Conservation (phyloP, 1,140 invertebrate genomes). For the Nasonia giraulti region DNA sequence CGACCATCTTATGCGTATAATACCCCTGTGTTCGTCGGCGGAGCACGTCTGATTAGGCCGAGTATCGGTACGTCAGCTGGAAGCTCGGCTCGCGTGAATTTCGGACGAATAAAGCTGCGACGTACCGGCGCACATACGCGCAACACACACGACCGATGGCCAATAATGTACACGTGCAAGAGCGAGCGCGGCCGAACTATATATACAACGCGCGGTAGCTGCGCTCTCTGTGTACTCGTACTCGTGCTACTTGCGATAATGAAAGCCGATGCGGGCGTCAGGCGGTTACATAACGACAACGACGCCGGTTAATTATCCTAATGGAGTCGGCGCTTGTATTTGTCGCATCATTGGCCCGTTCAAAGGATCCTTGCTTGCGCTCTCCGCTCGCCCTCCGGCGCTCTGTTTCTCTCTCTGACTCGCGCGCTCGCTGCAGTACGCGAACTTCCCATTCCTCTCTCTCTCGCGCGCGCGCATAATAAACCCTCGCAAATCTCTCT, state of each 20-base stretch:
- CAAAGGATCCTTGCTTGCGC: slow-evolving; percentile 55
- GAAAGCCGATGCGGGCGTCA: neutral
- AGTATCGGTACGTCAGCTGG: neutral
- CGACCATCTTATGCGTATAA: too few species aligned
- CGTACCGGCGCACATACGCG: neutral
- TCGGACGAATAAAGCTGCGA: neutral
- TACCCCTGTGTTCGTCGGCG: too few species aligned
- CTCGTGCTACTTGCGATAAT: slow-evolving; percentile 50
- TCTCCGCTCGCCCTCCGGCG: neutral
- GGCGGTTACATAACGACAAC: slow-evolving; percentile 1
- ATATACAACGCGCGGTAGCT: neutral
- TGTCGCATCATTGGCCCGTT: slow-evolving; percentile 57
- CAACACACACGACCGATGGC: neutral
- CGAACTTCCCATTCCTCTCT: neutral
- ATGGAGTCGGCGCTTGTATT: slow-evolving; percentile 61
- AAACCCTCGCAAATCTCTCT: neutral
- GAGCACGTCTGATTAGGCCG: too few species aligned
- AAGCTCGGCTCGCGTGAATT: neutral
- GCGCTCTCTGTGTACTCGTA: neutral
- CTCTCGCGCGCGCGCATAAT: too few species aligned
- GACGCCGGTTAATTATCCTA: slow-evolving; percentile 63
- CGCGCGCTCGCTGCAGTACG: neutral
- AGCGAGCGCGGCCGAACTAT: neutral
- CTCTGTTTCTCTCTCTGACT: neutral
- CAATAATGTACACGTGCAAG: neutral